Base-by-base conservation (phyloP, 2,888 invertebrate species). In the Cephonodes hylas region DNA sequence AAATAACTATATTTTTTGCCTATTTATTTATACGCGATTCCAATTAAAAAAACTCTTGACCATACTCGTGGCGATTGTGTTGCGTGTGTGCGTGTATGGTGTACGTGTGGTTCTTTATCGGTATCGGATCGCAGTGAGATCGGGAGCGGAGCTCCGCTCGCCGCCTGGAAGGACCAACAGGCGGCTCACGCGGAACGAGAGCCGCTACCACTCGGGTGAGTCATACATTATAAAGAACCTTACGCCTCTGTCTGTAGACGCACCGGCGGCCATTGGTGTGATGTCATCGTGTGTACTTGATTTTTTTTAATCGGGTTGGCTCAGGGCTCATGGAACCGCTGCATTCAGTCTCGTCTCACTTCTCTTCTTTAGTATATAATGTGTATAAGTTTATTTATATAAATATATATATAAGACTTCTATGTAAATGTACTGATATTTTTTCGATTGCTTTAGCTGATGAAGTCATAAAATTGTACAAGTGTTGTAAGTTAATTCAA, bases 161-260 rank as follows among this genome's bases (percentile, higher is more conserved):
- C 85, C 94, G 75, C 86, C 93, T 86, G 95, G 96, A 77, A 93
- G 97, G 85, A 97, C 96, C 84, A 97, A 98, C 93, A 94, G 98
- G 70, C 94, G 98, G 77, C 95, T 98, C 77, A 98, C 98, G 72
- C 94, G 98, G 83, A 98, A 98, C 93, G 98, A 98, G 93, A 97
- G 97, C 93, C 95, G 98, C 83, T 98, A 98, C 92, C 98, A 98
- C 92, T 98, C 98, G 91, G 98, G 98, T 98, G 94, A 95, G 96
- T 94, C 85, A 85, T 74, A 71, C 73, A 74, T 72, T 71, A 64
- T 68, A 71, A 69, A 70, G 73, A 74, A 77, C 76, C 77, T 81
- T 73, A 69, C 75, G 75, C 76, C 38, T 48, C 48, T 80, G 73
- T 73, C 73, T 73, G 68, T 74, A 68, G 66, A 72, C 58, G 58